Evolutionary conservation across 2,888 invertebrate species (phyloP).

Genomic region (Zonitis immaculata): DNA sequence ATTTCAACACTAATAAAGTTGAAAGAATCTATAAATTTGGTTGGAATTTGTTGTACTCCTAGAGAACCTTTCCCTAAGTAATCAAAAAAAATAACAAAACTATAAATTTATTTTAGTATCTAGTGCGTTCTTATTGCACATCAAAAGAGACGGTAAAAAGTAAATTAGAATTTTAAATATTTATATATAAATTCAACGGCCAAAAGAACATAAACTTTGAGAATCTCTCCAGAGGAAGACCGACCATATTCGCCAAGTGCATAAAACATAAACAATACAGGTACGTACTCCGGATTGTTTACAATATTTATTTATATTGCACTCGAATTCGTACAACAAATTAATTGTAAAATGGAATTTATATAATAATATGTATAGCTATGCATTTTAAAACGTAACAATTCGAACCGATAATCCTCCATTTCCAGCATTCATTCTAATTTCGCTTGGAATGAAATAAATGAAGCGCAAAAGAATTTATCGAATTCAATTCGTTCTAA

Average conservation of each 20-base stretch:
- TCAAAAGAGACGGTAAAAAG: conserved; percentile 12
- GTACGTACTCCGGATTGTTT: too few relatives aligned
- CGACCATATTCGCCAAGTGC: conserved; percentile 19
- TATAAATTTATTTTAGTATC: background rate
- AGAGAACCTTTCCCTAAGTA: too few relatives aligned
- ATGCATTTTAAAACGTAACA: too few relatives aligned
- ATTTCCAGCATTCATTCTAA: background rate
- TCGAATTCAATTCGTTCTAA: background rate
- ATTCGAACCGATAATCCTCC: background rate
- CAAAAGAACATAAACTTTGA: conserved; percentile 19
- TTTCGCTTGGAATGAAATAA: background rate
- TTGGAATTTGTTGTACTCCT: background rate
- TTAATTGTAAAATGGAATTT: too few relatives aligned
- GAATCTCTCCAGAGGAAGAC: conserved; percentile 15
- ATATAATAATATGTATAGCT: too few relatives aligned
- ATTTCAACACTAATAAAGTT: background rate
- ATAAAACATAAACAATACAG: conserved; percentile 21
- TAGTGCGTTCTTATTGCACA: conserved; percentile 4
- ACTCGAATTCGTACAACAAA: too few relatives aligned
- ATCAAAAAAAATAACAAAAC: background rate
- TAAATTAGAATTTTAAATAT: conserved; percentile 23
- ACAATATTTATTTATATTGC: too few relatives aligned
- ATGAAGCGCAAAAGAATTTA: conserved; percentile 1
- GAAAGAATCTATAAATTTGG: background rate
- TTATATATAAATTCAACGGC: conserved; percentile 21